Conservation (phyloP, 2,113 vertebrate genomes). For the Choloepus hoffmanni region DNA sequence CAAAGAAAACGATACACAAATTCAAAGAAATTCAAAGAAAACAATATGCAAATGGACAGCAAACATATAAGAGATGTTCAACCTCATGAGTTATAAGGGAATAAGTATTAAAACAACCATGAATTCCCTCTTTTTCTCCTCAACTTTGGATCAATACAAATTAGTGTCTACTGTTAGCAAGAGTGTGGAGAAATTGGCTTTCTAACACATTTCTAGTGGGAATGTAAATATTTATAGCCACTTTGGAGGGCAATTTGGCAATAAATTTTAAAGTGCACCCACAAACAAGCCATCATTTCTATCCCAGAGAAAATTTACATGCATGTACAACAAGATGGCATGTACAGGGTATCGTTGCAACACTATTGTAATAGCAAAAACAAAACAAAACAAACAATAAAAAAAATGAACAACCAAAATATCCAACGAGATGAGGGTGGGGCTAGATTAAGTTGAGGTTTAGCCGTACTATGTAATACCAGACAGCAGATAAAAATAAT, state of each 20-base stretch:
- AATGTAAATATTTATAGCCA: neutral
- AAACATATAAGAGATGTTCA: neutral
- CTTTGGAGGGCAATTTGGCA: neutral
- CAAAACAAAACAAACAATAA: neutral
- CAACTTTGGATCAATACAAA: slow-evolving; percentile 15
- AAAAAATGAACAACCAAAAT: neutral
- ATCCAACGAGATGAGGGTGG: neutral
- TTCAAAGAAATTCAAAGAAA: no score
- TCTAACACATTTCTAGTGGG: neutral
- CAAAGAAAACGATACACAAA: no score
- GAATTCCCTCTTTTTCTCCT: neutral
- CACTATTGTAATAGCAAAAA: neutral
- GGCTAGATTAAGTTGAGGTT: neutral
- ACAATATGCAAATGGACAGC: neutral
- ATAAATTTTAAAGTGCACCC: neutral
- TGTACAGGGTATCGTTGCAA: neutral
- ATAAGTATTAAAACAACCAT: neutral
- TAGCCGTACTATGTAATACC: neutral
- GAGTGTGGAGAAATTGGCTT: neutral
- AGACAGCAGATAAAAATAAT: neutral
- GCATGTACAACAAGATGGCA: rapidly evolving
- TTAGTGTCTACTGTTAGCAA: neutral
- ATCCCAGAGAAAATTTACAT: neutral
- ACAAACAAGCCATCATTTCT: neutral
- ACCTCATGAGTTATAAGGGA: neutral